phyloP scores from a whole-genome alignment of 2,888 invertebrate genomes.

The Patella ulyssiponensis region DNA sequence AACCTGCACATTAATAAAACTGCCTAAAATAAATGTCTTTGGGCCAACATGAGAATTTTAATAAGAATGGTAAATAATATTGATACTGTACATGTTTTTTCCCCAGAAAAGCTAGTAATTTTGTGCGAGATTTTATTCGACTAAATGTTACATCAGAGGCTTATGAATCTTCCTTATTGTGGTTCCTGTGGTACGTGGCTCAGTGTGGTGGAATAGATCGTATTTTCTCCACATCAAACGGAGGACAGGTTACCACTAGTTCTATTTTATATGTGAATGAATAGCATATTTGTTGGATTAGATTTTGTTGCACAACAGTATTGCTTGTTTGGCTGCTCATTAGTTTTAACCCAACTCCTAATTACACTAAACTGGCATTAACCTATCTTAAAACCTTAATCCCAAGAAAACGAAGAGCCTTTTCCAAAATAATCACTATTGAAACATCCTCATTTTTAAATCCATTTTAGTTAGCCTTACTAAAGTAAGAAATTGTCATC shows the following conservation, averaged over 20 bases:
- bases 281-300: background rate
- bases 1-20: too few relatives aligned
- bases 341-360: background rate
- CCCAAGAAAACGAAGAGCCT: too few relatives aligned
- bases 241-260: slow-evolving; percentile 47
- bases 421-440: too few relatives aligned
- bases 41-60: background rate
- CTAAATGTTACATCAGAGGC: slow-evolving; percentile 60
- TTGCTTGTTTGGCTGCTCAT: background rate
- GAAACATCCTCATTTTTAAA: too few relatives aligned
- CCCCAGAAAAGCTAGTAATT: slow-evolving; percentile 46
- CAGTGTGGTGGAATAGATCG: slow-evolving; percentile 44
- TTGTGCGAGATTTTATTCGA: slow-evolving; percentile 47
- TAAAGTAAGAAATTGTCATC: too few relatives aligned
- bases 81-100: background rate
- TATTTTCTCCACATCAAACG: slow-evolving; percentile 55
- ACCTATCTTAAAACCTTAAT: too few relatives aligned
- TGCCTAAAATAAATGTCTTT: too few relatives aligned
- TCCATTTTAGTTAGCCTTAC: too few relatives aligned
- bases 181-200: slow-evolving; percentile 64
- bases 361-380: too few relatives aligned
- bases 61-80: background rate
- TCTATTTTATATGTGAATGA: background rate
- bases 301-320: background rate
- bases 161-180: slow-evolving; percentile 64